A percentile compares a stretch with the other conserved stretches of the same genome.
Evolutionary conservation across 2,888 invertebrate species (phyloP).

Genomic region (Agrypnus murinus): DNA sequence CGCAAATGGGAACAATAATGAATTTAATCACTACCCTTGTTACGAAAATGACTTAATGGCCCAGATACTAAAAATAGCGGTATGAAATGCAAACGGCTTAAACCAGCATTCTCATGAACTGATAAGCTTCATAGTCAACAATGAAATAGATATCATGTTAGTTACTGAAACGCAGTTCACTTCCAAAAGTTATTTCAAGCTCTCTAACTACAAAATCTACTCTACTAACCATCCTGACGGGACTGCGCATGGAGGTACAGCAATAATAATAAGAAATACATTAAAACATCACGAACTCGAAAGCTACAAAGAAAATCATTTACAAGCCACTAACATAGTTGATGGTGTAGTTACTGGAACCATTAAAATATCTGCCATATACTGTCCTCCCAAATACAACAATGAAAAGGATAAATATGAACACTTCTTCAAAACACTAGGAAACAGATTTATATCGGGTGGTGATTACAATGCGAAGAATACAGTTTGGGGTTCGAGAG

Average conservation of each 20-base stretch:
- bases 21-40: slow-evolving; percentile 45
- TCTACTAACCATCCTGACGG: slow-evolving; percentile 40
- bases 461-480: too few species aligned
- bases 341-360: neutral
- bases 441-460: too few species aligned
- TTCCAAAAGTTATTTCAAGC: slow-evolving; percentile 25
- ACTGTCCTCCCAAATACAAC: neutral
- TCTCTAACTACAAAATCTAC: slow-evolving; percentile 35
- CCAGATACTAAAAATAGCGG: slow-evolving; percentile 19
- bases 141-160: slow-evolving; percentile 40
- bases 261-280: slow-evolving; percentile 36
- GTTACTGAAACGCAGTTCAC: slow-evolving; percentile 38
- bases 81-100: slow-evolving; percentile 15
- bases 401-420: slow-evolving; percentile 2
- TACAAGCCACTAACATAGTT: neutral
- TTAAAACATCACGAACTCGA: slow-evolving; percentile 33
- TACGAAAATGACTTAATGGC: slow-evolving; percentile 36
- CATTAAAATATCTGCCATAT: slow-evolving; percentile 9
- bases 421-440: neutral
- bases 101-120: neutral
- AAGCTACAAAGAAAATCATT: neutral
- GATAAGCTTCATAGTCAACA: slow-evolving; percentile 11
- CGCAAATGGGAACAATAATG: slow-evolving; percentile 49
- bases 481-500: slow-evolving; percentile 8
- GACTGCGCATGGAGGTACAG: slow-evolving; percentile 37